Percentiles rank a stretch among this genome's conserved stretches.
phyloP scores from a whole-genome alignment of 2,888 invertebrate species.

The Lasius fuliginosus region DNA sequence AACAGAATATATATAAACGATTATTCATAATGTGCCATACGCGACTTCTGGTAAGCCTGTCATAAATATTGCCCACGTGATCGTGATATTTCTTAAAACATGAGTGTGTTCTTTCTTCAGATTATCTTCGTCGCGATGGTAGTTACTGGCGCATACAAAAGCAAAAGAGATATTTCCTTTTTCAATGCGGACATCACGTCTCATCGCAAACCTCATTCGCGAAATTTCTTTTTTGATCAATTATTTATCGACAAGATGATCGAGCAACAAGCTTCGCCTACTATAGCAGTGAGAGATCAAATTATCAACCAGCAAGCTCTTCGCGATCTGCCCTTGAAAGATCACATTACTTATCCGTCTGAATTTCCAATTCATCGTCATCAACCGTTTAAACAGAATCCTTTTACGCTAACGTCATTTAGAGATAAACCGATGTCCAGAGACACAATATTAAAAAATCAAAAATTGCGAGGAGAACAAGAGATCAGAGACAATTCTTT shows the following conservation, averaged over 20 bases:
- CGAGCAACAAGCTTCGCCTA: neutral
- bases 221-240: constrained; percentile 5
- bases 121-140: constrained; percentile 72
- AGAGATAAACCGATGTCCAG: constrained; percentile 55
- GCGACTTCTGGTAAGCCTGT: constrained; percentile 53
- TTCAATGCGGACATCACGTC: constrained; percentile 71
- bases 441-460: constrained; percentile 52
- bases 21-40: constrained; percentile 12
- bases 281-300: neutral
- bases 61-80: neutral
- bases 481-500: constrained; percentile 52
- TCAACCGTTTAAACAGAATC: constrained; percentile 69
- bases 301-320: neutral
- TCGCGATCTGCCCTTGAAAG: constrained; percentile 8
- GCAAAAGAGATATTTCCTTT: constrained; percentile 59
- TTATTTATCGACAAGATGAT: constrained; percentile 20
- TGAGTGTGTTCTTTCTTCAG: constrained; percentile 63
- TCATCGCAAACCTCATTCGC: constrained; percentile 67
- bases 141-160: constrained; percentile 67
- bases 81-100: neutral
- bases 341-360: neutral
- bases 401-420: constrained; percentile 53
- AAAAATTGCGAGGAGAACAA: constrained; percentile 32
- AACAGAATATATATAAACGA: neutral
- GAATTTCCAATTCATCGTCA: constrained; percentile 10